These are phyloP conservation scores for Loris lydekkerianus DNA, from an alignment of 2,797 vertebrate genomes.

Conservation along the genomic window DNA sequence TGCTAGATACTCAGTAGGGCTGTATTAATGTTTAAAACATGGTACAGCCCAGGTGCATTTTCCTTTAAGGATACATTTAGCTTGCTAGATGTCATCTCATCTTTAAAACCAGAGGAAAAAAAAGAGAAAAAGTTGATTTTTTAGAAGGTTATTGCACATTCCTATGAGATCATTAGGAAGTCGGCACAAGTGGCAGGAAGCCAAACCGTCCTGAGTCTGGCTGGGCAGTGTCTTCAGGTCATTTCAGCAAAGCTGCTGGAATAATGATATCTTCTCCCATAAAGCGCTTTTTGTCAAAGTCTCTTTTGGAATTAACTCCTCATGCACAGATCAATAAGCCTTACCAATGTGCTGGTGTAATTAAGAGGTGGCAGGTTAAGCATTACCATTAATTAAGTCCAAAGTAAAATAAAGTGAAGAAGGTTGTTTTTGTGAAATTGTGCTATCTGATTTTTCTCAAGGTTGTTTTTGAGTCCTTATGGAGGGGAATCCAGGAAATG, in stretches of 20 bases:
- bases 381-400: conserved; percentile 70
- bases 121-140: conserved; percentile 32
- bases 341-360: conserved; percentile 61
- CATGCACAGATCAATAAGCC: conserved; percentile 69
- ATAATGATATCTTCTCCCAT: conserved; percentile 36
- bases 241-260: conserved; percentile 49
- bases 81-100: neutral
- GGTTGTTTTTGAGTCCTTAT: conserved; percentile 19
- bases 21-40: neutral
- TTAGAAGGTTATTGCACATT: conserved; percentile 34
- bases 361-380: conserved; percentile 72
- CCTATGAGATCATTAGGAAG: conserved; percentile 72
- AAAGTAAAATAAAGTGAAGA: conserved; percentile 68
- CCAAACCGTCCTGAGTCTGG: conserved; percentile 36
- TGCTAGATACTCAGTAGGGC: neutral
- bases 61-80: conserved; percentile 8
- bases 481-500: neutral
- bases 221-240: conserved; percentile 26
- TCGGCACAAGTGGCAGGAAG: conserved; percentile 47
- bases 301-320: conserved; percentile 76
- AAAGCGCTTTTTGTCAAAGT: conserved; percentile 63
- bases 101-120: conserved; percentile 39
- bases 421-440: conserved; percentile 52
- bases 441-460: conserved; percentile 15
- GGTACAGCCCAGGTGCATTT: neutral